Conservation (phyloP, 1,140 invertebrate species). For the Belonocnema kinseyi region DNA sequence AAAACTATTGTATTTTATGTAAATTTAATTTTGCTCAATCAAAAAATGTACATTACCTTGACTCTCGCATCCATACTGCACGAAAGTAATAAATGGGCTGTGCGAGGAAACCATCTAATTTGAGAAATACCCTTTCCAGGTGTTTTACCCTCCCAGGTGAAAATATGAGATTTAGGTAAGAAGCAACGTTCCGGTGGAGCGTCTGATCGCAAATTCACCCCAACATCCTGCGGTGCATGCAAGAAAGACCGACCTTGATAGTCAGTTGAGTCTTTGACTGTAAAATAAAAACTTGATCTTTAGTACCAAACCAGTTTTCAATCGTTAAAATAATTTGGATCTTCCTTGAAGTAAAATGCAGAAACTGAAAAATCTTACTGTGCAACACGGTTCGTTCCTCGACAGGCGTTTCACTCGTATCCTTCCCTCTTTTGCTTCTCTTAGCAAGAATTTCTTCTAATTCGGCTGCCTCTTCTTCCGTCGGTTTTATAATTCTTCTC, state of each 20-base stretch:
- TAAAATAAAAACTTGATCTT: conserved; percentile 59
- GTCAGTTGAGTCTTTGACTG: conserved; percentile 95
- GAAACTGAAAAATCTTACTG: conserved; percentile 79
- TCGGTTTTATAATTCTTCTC: conserved; percentile 89
- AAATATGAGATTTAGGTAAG: conserved; percentile 96
- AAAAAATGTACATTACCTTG: conserved; percentile 80
- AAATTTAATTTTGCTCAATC: conserved; percentile 19
- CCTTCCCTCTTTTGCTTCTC: conserved; percentile 88
- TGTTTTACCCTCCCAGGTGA: conserved; percentile 91
- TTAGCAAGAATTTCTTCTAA: conserved; percentile 97
- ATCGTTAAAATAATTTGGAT: conserved; percentile 31
- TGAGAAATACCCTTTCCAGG: conserved; percentile 98
- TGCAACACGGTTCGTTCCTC: conserved; percentile 98
- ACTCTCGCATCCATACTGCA: conserved; percentile 98
- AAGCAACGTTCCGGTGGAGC: conserved; percentile 96
- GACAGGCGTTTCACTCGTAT: conserved; percentile 91
- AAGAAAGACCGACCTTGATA: conserved; percentile 98
- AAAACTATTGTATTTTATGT: not conserved
- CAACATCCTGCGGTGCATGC: conserved; percentile 95
- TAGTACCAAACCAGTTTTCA: conserved; percentile 10
- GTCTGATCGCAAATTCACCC: conserved; percentile 95
- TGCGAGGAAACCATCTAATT: conserved; percentile 96
- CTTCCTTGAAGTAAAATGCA: conserved; percentile 30
- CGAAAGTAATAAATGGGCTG: conserved; percentile 96
- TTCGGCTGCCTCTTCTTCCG: conserved; percentile 93